These are phyloP conservation scores for Ammodytes dubius DNA, from an alignment of 2,113 vertebrate species.

Conservation along the genomic window DNA sequence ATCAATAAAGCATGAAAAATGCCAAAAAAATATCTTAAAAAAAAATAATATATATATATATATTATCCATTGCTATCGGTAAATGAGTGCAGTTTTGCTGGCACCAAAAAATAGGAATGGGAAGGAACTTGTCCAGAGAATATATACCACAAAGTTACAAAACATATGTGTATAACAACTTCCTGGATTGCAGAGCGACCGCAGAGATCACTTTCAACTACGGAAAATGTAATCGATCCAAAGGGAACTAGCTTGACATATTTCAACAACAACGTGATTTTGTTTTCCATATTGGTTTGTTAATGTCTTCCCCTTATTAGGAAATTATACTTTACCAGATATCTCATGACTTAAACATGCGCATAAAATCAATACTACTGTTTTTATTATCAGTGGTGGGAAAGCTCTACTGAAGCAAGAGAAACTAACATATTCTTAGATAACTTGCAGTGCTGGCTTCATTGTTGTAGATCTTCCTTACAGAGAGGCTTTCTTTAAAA, in stretches of 20 bases:
- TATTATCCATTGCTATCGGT: constrained; percentile 18
- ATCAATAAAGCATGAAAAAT: too few species aligned
- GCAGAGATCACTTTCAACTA: constrained; percentile 49
- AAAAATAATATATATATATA: too few species aligned
- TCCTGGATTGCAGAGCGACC: constrained; percentile 59
- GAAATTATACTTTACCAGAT: background rate
- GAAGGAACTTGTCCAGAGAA: constrained; percentile 10
- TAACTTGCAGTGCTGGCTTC: background rate
- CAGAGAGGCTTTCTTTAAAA: too few species aligned
- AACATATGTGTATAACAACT: constrained; percentile 53
- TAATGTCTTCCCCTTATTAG: constrained; percentile 3
- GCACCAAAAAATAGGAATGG: constrained; percentile 8
- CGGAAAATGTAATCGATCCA: constrained; percentile 54
- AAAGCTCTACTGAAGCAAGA: background rate
- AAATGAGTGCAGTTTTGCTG: constrained; percentile 46
- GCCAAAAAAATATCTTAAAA: too few species aligned
- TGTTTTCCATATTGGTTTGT: constrained; percentile 37
- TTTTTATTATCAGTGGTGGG: background rate
- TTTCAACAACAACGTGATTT: constrained; percentile 44
- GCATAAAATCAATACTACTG: background rate
- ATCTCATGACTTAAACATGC: constrained; percentile 7
- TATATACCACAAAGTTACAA: constrained; percentile 47
- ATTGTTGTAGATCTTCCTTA: background rate
- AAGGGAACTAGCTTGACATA: constrained; percentile 45
- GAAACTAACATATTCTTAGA: background rate